phyloP scores from a whole-genome alignment of 2,797 vertebrate species.

The Poeciliopsis paucimaculata region DNA sequence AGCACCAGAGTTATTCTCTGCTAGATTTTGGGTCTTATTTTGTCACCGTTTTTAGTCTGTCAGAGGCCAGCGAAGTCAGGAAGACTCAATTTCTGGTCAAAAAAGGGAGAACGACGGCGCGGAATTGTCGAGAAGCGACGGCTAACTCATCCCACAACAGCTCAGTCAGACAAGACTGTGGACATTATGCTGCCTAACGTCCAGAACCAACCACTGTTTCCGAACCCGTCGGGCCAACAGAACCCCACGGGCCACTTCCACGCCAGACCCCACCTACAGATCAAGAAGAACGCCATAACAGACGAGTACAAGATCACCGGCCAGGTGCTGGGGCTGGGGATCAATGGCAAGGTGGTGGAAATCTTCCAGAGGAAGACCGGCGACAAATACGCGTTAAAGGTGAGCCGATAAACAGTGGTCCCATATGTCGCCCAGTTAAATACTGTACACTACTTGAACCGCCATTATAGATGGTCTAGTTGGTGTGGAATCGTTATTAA shows the following conservation, averaged over 20 bases:
- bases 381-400: conserved; percentile 94
- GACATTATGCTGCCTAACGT: conserved; percentile 85
- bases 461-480: not conserved
- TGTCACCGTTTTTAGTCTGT: conserved; percentile 10
- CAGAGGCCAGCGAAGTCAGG: conserved; percentile 51
- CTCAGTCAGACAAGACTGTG: conserved; percentile 14
- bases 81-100: conserved; percentile 22
- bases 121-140: conserved; percentile 42
- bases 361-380: conserved; percentile 90
- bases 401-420: conserved; percentile 51
- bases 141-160: conserved; percentile 24
- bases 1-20: conserved; percentile 19
- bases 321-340: conserved; percentile 93
- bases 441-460: not conserved
- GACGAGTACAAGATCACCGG: conserved; percentile 97
- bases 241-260: conserved; percentile 77
- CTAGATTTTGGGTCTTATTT: conserved; percentile 24
- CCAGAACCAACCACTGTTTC: conserved; percentile 85
- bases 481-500: not conserved
- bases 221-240: conserved; percentile 76
- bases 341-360: conserved; percentile 96
- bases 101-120: conserved; percentile 14
- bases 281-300: conserved; percentile 94
- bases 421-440: not conserved
- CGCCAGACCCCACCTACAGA: conserved; percentile 84